Conservation (phyloP, 2,797 vertebrate species). For the Ispidina picta region DNA sequence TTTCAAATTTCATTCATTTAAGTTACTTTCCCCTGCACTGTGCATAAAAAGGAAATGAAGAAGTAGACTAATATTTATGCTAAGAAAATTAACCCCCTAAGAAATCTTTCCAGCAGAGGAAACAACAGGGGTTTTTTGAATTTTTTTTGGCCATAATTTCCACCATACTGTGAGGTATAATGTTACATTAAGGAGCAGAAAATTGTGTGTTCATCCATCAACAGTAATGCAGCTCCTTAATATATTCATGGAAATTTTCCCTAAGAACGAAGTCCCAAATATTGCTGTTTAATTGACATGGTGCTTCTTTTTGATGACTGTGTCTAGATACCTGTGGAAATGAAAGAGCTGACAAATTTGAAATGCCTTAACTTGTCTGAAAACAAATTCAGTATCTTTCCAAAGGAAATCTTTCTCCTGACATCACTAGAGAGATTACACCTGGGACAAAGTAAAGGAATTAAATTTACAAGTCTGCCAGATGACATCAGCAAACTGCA, state of each 20-base stretch:
- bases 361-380: constrained; percentile 72
- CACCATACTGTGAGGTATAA: not conserved
- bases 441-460: constrained; percentile 73
- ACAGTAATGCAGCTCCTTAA: not conserved
- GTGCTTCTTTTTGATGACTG: constrained; percentile 7
- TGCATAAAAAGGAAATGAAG: constrained; percentile 20
- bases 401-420: constrained; percentile 68
- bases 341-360: constrained; percentile 63
- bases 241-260: not conserved
- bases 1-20: constrained; percentile 25
- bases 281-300: constrained; percentile 13
- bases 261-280: not conserved
- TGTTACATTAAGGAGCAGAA: constrained; percentile 21
- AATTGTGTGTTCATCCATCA: constrained; percentile 38
- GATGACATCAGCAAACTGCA: constrained; percentile 61
- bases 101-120: constrained; percentile 7
- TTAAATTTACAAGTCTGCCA: constrained; percentile 62
- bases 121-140: not conserved
- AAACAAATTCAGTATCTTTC: constrained; percentile 72
- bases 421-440: constrained; percentile 69
- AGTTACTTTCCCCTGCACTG: not conserved
- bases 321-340: constrained; percentile 61
- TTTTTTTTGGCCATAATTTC: not conserved
- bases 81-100: constrained; percentile 14
- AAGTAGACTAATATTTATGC: not conserved